Percentiles rank a stretch among this genome's conserved stretches.
Conservation (phyloP, 2,797 vertebrate genomes). For the Notolabrus celidotus region DNA sequence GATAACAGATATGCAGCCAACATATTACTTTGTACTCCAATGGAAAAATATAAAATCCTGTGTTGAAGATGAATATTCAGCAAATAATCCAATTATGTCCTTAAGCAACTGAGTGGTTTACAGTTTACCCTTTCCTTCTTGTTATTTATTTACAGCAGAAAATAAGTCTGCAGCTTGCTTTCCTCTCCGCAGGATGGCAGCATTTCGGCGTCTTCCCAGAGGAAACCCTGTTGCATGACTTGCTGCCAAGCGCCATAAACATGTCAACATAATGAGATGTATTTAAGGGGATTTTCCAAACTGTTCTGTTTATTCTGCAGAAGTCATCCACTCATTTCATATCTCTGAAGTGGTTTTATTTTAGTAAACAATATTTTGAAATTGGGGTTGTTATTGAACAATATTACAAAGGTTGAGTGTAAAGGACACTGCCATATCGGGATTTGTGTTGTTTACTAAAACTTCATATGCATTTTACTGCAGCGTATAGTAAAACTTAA, state of each 20-base stretch:
- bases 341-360: background rate
- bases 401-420: background rate
- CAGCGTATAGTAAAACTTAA: no score
- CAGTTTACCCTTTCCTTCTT: no score
- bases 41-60: no score
- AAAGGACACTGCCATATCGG: background rate
- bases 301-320: background rate
- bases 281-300: conserved; percentile 6
- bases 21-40: no score
- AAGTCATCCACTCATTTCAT: background rate
- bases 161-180: conserved; percentile 19
- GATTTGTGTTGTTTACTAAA: background rate
- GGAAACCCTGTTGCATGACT: conserved; percentile 3
- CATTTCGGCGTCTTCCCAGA: conserved; percentile 50
- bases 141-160: background rate
- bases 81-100: background rate
- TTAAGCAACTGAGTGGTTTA: background rate
- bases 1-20: no score
- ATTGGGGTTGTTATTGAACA: background rate
- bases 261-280: background rate
- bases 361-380: background rate
- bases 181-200: conserved; percentile 65
- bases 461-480: background rate
- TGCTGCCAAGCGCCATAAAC: conserved; percentile 12
- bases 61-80: no score